phyloP scores from a whole-genome alignment of 2,113 vertebrate genomes.

The Casuarius casuarius region DNA sequence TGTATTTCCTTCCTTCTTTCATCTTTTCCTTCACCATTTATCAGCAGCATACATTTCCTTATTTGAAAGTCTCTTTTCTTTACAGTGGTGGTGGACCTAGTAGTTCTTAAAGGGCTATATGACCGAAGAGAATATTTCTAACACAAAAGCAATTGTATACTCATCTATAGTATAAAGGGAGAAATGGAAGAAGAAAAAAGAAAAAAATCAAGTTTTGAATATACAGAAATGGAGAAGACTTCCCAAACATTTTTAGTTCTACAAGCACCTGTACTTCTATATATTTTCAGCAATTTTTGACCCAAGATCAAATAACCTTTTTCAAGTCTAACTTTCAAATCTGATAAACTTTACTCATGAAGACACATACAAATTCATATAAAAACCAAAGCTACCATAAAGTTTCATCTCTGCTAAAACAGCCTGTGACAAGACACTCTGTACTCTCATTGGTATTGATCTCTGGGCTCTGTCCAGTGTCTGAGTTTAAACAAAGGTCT shows the following conservation, averaged over 20 bases:
- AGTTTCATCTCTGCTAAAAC: background rate
- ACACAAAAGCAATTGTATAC: background rate
- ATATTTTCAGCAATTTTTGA: background rate
- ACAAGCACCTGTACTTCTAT: background rate
- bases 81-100: background rate
- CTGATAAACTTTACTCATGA: background rate
- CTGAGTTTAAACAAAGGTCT: background rate
- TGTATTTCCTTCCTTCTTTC: too few species aligned
- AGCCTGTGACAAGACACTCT: background rate
- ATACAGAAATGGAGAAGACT: background rate
- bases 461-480: background rate
- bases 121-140: background rate
- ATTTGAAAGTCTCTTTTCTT: background rate
- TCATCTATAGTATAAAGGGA: background rate
- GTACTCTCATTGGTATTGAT: background rate
- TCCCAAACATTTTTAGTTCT: background rate
- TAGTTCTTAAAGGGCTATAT: background rate
- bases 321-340: background rate
- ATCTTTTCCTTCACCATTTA: too few species aligned
- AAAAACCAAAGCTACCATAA: background rate
- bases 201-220: background rate
- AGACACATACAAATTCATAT: background rate
- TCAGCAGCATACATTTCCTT: background rate
- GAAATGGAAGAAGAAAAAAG: background rate
- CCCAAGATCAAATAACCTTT: background rate